These are phyloP conservation scores for Garra rufa DNA, from an alignment of 2,113 vertebrate genomes.

Conservation along the genomic window DNA sequence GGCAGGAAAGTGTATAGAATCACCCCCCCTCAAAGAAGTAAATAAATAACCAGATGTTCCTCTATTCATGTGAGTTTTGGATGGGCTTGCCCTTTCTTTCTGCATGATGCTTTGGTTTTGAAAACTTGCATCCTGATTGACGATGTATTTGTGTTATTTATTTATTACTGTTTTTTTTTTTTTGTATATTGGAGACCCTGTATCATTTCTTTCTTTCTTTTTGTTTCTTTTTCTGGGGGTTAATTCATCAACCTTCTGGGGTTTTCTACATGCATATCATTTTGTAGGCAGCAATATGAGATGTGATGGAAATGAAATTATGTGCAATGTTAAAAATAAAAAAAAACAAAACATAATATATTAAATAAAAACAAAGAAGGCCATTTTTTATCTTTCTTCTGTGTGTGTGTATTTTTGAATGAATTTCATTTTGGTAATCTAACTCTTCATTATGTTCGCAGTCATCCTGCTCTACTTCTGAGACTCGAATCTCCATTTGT, in stretches of 20 bases:
- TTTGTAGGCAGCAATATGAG: constrained; percentile 86
- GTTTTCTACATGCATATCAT: constrained; percentile 84
- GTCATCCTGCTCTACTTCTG: background rate
- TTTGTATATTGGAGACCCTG: constrained; percentile 71
- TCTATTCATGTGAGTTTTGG: constrained; percentile 71
- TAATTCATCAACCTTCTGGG: constrained; percentile 66
- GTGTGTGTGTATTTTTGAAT: constrained; percentile 15
- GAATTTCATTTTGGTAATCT: constrained; percentile 5
- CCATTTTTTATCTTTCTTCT: constrained; percentile 40
- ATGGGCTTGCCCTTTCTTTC: constrained; percentile 74
- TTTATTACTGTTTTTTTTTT: constrained; percentile 53
- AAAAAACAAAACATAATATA: constrained; percentile 80
- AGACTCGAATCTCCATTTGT: constrained; percentile 16
- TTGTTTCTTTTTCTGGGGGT: constrained; percentile 56
- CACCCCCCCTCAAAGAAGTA: constrained; percentile 65
- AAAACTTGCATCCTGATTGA: constrained; percentile 73
- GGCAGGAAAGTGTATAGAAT: constrained; percentile 72
- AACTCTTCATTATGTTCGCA: constrained; percentile 9
- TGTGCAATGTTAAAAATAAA: constrained; percentile 83
- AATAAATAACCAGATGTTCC: constrained; percentile 43
- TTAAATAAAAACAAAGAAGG: constrained; percentile 77
- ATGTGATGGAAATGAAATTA: constrained; percentile 82
- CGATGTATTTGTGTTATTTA: constrained; percentile 72
- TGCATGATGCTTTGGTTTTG: constrained; percentile 81
- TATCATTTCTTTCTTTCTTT: constrained; percentile 50